Evolutionary conservation across 2,113 vertebrate genomes (phyloP).

Genomic region (Corapipo altera): DNA sequence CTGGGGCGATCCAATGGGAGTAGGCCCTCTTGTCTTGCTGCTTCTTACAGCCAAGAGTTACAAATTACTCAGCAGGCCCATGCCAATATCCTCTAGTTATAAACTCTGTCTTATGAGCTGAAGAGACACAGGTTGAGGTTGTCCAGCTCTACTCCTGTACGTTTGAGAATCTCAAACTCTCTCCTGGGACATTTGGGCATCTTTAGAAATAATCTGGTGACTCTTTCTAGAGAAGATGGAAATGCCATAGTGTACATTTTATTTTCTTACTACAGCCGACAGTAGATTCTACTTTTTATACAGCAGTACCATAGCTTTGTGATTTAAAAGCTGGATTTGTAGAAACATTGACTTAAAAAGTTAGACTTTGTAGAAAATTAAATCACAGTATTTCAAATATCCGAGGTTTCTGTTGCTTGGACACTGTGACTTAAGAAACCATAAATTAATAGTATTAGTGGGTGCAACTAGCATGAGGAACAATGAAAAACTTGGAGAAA

Average conservation of each 20-base stretch:
- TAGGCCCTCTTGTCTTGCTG: background rate
- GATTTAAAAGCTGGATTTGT: background rate
- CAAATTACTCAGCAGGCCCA: background rate
- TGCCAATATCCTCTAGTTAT: background rate
- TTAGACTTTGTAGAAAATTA: background rate
- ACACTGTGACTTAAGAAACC: background rate
- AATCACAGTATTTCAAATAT: background rate
- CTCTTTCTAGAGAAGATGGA: background rate
- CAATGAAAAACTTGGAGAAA: background rate
- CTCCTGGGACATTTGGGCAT: background rate
- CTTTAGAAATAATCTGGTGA: background rate
- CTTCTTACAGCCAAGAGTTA: background rate
- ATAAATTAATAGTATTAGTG: background rate
- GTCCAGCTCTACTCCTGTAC: background rate
- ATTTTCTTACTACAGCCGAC: background rate
- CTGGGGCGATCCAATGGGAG: background rate
- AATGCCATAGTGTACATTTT: background rate
- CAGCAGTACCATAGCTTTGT: background rate
- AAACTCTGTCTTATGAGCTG: background rate
- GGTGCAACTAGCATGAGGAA: background rate
- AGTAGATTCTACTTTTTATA: background rate
- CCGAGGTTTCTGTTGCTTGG: background rate
- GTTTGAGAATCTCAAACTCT: background rate
- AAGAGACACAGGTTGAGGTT: background rate
- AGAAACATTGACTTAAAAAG: background rate